These are phyloP conservation scores for Scytalopus superciliaris DNA, from an alignment of 2,113 vertebrate genomes.

Conservation along the genomic window DNA sequence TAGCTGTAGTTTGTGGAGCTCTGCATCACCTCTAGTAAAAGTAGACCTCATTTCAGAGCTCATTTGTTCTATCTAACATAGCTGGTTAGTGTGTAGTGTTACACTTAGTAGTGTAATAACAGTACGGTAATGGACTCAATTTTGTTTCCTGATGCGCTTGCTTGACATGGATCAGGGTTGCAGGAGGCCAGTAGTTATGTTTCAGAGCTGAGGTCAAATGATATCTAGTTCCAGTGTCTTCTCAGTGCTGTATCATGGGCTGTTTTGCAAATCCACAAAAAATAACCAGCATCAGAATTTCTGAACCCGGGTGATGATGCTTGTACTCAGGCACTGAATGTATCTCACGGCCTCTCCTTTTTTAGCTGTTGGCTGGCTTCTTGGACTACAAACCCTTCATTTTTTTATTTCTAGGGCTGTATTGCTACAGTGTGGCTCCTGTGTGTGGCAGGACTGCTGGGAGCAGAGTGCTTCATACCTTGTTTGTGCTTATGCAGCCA, in stretches of 20 bases:
- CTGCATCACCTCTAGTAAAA: constrained; percentile 3
- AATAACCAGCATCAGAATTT: background rate
- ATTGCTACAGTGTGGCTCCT: background rate
- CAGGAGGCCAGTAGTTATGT: background rate
- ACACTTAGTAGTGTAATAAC: background rate
- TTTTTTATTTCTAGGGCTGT: background rate
- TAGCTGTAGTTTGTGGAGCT: background rate
- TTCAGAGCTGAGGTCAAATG: constrained; percentile 9
- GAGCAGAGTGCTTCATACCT: background rate
- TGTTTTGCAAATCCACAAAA: background rate
- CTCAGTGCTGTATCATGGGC: background rate
- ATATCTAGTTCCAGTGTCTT: background rate
- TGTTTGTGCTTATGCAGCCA: background rate
- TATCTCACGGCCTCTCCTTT: background rate
- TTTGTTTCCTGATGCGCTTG: background rate
- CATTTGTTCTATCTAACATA: constrained; percentile 19
- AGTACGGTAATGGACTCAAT: background rate
- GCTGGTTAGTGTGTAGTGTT: background rate
- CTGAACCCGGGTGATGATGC: background rate
- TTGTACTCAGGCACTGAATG: background rate
- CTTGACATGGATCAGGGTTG: background rate
- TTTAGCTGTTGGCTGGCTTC: background rate
- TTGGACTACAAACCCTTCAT: background rate
- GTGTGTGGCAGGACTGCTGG: background rate
- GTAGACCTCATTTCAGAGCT: background rate